Conservation (phyloP, 1,140 invertebrate species). For the Bombus confusus region DNA sequence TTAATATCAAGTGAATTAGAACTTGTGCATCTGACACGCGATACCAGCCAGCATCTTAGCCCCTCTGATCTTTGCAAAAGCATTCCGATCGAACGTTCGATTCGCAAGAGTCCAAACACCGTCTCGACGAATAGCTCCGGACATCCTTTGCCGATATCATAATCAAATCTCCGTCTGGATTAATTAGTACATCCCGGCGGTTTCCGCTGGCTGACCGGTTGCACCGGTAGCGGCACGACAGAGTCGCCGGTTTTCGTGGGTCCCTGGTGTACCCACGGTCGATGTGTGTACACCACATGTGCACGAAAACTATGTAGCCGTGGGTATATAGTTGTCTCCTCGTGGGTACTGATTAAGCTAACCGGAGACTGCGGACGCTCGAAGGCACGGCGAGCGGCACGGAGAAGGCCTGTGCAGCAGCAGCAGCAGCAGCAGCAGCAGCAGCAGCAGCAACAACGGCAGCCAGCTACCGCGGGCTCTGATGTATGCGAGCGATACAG, state of each 20-base stretch:
- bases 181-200: conserved; percentile 31
- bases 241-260: not conserved
- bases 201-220: conserved; percentile 13
- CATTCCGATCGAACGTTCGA: not conserved
- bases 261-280: conserved; percentile 15
- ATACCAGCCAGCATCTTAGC: too few relatives aligned
- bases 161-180: conserved; percentile 31
- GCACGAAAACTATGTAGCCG: conserved; percentile 62
- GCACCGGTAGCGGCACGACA: not conserved
- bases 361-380: conserved; percentile 33
- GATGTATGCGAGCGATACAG: conserved; percentile 81
- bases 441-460: conserved; percentile 51
- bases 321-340: conserved; percentile 69
- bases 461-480: conserved; percentile 72
- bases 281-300: conserved; percentile 47
- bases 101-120: too few relatives aligned
- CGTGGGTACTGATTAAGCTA: conserved; percentile 70
- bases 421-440: conserved; percentile 6
- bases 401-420: conserved; percentile 11
- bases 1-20: not conserved
- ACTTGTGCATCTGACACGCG: not conserved
- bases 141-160: conserved; percentile 1
- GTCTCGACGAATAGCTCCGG: not conserved
- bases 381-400: conserved; percentile 20
- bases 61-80: too few relatives aligned